Base-by-base conservation (phyloP, 2,113 vertebrate species). In the Eublepharis macularius region DNA sequence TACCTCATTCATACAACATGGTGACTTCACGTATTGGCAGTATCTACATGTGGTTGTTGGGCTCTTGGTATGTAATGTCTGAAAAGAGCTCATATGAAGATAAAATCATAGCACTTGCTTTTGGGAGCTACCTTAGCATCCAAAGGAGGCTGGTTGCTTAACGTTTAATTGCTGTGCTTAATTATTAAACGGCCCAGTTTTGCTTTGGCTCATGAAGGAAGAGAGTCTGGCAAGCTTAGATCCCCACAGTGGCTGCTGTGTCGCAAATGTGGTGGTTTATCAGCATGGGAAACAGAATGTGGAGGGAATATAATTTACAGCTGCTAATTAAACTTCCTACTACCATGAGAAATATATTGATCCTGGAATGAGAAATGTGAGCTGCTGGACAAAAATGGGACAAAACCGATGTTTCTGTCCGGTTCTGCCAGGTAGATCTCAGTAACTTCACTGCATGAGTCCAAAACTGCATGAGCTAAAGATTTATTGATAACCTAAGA, bases 131-230 rank as follows among this genome's bases (percentile, higher is more conserved):
- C 29, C 63, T 66, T n/a, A 47, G 32, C 13, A 16, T 7, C 51
- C 39, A 63, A 74, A 54, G 41, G 9, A 49, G 54, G 16, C 49
- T 60, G 1, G 47, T 32, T 76, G 45, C 9, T 68, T 68, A 82
- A 74, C 57, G 66, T 54, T 81, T 83, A 77, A 57, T 73, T 76
- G 51, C 14, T 34, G 41, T 14, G 41, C 63, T 89, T 81, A 89
- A 86, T 80, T 14, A 84, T 84, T 81, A 54, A 76, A 65, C 65
- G 57, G 29, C 76, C 2, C 34, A 29, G 14, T 51, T 84, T 29
- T 70, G 75, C 19, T 51, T 83, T 45, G 51, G 69, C 10, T 47
- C 26, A 74, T 34, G 43, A 36, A 11, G 51, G 65, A 65, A 72
- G 49, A 72, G 65, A 70, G 47, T 6, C 2, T 54, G 12, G 34